Base-by-base conservation (phyloP, 2,888 invertebrate genomes). In the Diarsia rubi region DNA sequence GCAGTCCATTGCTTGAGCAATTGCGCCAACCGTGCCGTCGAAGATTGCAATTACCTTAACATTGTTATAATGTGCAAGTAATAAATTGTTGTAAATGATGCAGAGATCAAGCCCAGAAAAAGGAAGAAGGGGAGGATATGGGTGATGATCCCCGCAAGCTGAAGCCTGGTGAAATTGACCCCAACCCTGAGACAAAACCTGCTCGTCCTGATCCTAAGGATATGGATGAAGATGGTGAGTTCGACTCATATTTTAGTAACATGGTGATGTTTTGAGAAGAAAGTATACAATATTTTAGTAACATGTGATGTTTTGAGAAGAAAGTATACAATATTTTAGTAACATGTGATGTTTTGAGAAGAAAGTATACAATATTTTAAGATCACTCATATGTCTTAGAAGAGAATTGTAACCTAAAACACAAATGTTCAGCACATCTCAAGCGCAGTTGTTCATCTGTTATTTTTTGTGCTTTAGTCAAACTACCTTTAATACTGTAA, bases 151-250 rank as follows among this genome's bases (percentile, higher is more conserved):
- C 99, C 0, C 97, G 99, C 52, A 99, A 99, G 93, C 97, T 99
- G 60, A 99, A 99, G 92, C 99, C 99, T 0, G 99, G 99, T 44
- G 99, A 99, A 97, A 99, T 99, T 90, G 99, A 99, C 96, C 99
- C 99, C 0, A 99, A 99, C 95, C 99, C 99, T 16, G 99, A 99
- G 96, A 99, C 99, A 0, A 99, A 99, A 94, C 99, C 99, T 5
- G 99, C 99, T 0, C 97, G 99, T 69, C 99, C 99, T 1, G 99
- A 99, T 96, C 99, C 99, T 3, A 99, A 99, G 90, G 99, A 99
- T 92, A 99, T 99, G 99, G 99, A 99, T 95, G 99, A 99, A 97
- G 99, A 99, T 97, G 99, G 98, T 98, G 94, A 88, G 86, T 65
- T 66, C 6, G 59, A 57, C 5, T 49, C 12, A 57, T 21, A 57